A percentile compares a stretch with the other conserved stretches of the same genome.
Evolutionary conservation across 2,113 vertebrate genomes (phyloP).

Genomic region (Gobio gobio): DNA sequence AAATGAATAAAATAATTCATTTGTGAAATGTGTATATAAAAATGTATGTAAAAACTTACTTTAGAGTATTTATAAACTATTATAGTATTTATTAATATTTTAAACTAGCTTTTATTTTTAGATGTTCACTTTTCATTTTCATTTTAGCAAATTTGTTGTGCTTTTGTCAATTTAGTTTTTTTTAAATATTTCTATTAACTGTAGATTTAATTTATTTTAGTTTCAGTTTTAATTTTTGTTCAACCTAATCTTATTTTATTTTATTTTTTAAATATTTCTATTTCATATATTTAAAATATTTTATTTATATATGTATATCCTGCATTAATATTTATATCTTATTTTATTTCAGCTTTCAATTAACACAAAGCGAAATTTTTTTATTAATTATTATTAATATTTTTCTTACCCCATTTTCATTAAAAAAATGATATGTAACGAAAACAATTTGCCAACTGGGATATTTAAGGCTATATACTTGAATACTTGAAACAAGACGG

Average conservation of each 20-base stretch:
- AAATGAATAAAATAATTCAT: not conserved
- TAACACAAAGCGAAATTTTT: not conserved
- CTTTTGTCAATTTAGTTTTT: not conserved
- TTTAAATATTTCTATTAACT: not conserved
- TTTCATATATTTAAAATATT: not conserved
- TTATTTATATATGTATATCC: too few relatives aligned
- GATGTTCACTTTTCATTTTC: not conserved
- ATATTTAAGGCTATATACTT: too few relatives aligned
- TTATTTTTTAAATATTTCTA: not conserved
- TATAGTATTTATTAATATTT: not conserved
- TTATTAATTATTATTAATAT: too few relatives aligned
- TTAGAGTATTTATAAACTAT: not conserved
- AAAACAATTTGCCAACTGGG: too few relatives aligned
- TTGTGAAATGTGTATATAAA: not conserved
- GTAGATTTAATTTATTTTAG: not conserved
- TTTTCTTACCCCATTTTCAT: not conserved
- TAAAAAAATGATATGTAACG: too few relatives aligned
- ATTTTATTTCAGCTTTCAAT: not conserved
- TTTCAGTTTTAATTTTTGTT: not conserved
- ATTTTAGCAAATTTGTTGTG: not conserved
- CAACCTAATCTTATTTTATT: not conserved
- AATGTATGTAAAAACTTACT: not conserved
- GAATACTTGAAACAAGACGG: too few relatives aligned
- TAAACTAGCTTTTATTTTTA: not conserved
- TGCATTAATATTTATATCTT: not conserved